Evolutionary conservation across 2,113 vertebrate genomes (phyloP).

Genomic region (Tupaia chinensis): DNA sequence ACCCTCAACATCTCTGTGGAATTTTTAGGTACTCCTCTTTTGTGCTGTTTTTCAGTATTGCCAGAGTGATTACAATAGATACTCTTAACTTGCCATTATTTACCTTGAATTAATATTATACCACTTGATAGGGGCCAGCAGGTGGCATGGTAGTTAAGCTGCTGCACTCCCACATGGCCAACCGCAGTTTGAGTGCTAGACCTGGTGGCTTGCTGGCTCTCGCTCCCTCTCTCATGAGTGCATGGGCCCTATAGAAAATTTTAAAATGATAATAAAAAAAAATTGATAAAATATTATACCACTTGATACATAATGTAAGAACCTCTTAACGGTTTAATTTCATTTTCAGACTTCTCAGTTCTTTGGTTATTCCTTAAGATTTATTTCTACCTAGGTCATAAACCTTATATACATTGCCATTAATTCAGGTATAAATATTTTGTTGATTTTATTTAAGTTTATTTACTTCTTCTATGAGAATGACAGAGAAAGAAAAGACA

Average conservation of each 20-base stretch:
- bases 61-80: neutral
- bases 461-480: too few species aligned
- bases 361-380: neutral
- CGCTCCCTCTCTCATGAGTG: too few species aligned
- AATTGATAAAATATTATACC: neutral
- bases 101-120: neutral
- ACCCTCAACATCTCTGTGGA: too few species aligned
- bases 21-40: neutral
- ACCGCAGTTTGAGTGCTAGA: too few species aligned
- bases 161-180: too few species aligned
- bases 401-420: neutral
- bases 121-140: neutral
- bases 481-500: too few species aligned
- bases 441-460: neutral
- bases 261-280: too few species aligned
- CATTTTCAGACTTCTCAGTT: neutral
- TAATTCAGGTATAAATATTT: neutral
- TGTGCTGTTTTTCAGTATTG: neutral
- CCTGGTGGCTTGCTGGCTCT: too few species aligned
- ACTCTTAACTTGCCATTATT: neutral
- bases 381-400: neutral
- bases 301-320: neutral
- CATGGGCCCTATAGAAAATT: too few species aligned
- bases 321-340: neutral
- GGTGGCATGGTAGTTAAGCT: too few species aligned